phyloP scores from a whole-genome alignment of 2,797 vertebrate genomes.

The Orestias chungarensis region DNA sequence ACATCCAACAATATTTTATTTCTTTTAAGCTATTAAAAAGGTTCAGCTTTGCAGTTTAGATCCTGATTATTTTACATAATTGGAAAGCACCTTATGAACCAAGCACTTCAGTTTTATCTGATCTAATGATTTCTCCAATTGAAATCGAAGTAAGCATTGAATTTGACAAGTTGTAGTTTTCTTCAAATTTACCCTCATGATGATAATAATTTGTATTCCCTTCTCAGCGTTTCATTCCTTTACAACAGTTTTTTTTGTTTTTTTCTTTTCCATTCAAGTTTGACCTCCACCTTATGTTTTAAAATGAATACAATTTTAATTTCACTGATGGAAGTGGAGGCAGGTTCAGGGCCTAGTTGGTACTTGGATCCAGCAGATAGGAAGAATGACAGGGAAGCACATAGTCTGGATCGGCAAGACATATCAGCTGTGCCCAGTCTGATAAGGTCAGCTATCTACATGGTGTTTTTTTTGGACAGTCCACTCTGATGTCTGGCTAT shows the following conservation, averaged over 20 bases:
- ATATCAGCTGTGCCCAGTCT: slow-evolving; percentile 58
- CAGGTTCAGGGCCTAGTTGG: slow-evolving; percentile 53
- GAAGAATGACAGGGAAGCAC: slow-evolving; percentile 46
- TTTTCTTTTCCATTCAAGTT: slow-evolving; percentile 15
- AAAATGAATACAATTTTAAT: slow-evolving; percentile 58
- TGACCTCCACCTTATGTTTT: slow-evolving; percentile 22
- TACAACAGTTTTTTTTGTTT: neutral
- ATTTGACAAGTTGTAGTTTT: neutral
- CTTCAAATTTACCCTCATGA: neutral
- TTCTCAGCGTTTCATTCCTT: neutral
- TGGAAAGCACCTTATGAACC: neutral
- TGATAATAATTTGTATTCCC: neutral
- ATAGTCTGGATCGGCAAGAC: slow-evolving; percentile 38
- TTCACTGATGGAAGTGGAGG: slow-evolving; percentile 51
- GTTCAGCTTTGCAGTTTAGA: neutral
- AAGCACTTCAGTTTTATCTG: neutral
- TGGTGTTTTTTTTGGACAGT: slow-evolving; percentile 37
- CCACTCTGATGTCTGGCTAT: slow-evolving; percentile 45
- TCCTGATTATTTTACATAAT: neutral
- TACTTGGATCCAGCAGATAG: slow-evolving; percentile 62
- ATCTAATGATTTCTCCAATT: too few species aligned
- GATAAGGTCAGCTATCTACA: slow-evolving; percentile 72
- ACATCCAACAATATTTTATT: neutral
- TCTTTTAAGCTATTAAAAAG: neutral
- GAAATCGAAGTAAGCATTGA: neutral